Base-by-base conservation (phyloP, 2,888 invertebrate genomes). In the Rhimphoctona megacephalus region DNA sequence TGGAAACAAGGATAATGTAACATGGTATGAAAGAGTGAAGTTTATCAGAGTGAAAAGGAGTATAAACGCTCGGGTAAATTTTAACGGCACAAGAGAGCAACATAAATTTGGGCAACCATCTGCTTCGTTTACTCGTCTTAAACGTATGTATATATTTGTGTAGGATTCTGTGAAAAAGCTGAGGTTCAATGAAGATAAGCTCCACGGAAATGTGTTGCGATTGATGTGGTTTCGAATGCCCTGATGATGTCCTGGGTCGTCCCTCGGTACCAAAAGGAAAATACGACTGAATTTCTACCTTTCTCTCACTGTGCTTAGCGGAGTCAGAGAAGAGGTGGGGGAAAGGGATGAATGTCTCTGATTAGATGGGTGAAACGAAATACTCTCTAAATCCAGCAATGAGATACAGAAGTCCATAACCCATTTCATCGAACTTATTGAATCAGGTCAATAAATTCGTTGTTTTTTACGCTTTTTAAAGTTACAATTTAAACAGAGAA, bases 1-100 rank as follows among this genome's bases (percentile, higher is more conserved):
- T n/a, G 57, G 39, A 79, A 76, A 77, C 74, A 69, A 57, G 61
- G 30, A 54, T 9, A 43, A 67, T 17, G 61, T 49, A 78, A 46
- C 30, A n/a, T 69, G 52, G 46, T 80, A 81, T 72, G 76, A 69
- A 86, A 70, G 52, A 66, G 85, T 86, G 54, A 83, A 72, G 76
- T 76, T 82, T 83, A 54, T 70, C 70, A 22, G 30, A 43, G 69
- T 74, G 73, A 74, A 85, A 82, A 66, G 82, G 72, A 80, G 70
- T 78, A 79, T 57, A 77, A 86, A 83, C 67, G 61, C 22, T 0
- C 36, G 46, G 67, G 61, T 30, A 17, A 30, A 57, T 57, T 30
- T 30, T 25, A 14, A 57, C 17, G 6, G 17, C 17, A 30, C 30
- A 30, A 30, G 17, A 22, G 46, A 33, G 66, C 39, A 77, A 83